Base-by-base conservation (phyloP, 2,888 invertebrate species). In the Rhyacophila evoluta region DNA sequence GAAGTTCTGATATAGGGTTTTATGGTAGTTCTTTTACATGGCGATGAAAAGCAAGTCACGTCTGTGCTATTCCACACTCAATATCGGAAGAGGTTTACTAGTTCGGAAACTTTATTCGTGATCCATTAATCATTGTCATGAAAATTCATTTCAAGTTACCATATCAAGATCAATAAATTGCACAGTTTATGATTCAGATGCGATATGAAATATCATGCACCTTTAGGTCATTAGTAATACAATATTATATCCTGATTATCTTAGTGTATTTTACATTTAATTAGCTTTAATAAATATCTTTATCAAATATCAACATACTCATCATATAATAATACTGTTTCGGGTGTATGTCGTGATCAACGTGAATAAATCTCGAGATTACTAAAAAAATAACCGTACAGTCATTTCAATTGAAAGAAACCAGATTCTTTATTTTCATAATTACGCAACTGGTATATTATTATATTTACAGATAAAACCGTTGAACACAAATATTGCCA, bases 21-120 rank as follows among this genome's bases (percentile, higher is more conserved):
- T 55, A 19, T 19, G 55, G 10, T 55, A 25, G 19, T 55, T 55
- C 15, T 55, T 25, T 25, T 19, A 19, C 15, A 55, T 41, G 41
- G 41, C 15, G 41, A 41, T 55, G 55, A 55, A 55, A 55, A 55
- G 55, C 55, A 55, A 55, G 55, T 55, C 55, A 55, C 55, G 55
- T 55, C 19, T 55, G 19, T 55, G 55, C 55, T 19, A 55, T 55
- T 25, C 55, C 55, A 55, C 55, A 55, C 55, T 55, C 55, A 55
- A 55, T 55, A 55, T 55, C 10, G 19, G 55, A 55, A 55, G 55
- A 55, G 55, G 55, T 55, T 25, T 55, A 55, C 55, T 55, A 55
- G 55, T 55, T 55, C 29, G 55, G 55, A 19, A 55, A 55, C 55
- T 55, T 19, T 55, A 19, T 55, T 55, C 55, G 25, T 8, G 15